A percentile compares a stretch with the other conserved stretches of the same genome.
Conservation (phyloP, 1,140 invertebrate species). For the Drosophila miranda region DNA sequence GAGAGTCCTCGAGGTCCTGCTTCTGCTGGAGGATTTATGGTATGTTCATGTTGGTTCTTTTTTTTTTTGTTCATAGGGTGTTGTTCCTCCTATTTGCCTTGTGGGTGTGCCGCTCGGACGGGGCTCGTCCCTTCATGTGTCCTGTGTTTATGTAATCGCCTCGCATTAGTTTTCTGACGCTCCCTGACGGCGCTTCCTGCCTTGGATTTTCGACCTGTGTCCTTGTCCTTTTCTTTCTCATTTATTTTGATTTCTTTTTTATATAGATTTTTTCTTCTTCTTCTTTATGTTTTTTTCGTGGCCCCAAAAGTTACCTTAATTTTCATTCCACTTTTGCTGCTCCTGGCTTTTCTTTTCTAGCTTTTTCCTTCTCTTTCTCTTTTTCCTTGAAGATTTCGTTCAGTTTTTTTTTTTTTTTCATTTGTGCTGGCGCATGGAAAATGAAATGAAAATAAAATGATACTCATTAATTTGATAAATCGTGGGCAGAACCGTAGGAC, state of each 20-base stretch:
- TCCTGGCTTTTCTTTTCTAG: constrained; percentile 9
- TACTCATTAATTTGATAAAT: constrained; percentile 81
- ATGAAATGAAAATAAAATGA: constrained; percentile 81
- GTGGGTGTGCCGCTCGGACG: constrained; percentile 59
- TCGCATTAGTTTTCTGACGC: constrained; percentile 70
- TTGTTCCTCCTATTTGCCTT: constrained; percentile 50
- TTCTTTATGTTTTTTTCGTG: background rate
- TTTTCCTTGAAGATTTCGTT: constrained; percentile 32
- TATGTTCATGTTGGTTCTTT: constrained; percentile 53
- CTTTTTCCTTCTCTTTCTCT: constrained; percentile 17
- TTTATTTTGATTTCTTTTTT: constrained; percentile 56
- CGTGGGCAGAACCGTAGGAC: constrained; percentile 53
- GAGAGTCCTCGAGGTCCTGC: constrained; percentile 7
- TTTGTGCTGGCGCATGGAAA: constrained; percentile 71
- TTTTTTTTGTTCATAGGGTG: no score
- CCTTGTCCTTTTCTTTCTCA: constrained; percentile 55
- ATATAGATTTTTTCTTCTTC: constrained; percentile 13
- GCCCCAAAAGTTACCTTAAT: constrained; percentile 61
- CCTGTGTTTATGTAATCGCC: constrained; percentile 77
- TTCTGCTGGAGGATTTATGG: constrained; percentile 59
- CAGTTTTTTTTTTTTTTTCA: constrained; percentile 35
- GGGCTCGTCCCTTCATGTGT: constrained; percentile 72
- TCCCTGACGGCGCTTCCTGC: constrained; percentile 21
- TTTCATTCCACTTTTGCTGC: constrained; percentile 35
- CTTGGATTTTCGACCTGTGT: constrained; percentile 40